phyloP scores from a whole-genome alignment of 1,140 invertebrate genomes.

The Glossosoma conforme region DNA sequence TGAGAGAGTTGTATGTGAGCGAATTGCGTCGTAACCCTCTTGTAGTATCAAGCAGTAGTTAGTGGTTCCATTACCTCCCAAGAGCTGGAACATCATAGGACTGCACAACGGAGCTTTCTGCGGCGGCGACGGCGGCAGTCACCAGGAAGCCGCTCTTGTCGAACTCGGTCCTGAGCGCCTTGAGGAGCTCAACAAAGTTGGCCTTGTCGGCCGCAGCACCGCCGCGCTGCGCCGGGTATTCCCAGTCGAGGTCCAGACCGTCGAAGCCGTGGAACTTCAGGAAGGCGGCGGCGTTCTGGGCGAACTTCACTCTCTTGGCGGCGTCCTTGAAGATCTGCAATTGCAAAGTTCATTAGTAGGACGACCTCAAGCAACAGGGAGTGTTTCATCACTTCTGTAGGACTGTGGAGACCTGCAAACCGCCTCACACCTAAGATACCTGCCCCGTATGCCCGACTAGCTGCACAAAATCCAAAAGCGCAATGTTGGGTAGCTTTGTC shows the following conservation, averaged over 20 bases:
- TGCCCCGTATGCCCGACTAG: too few species aligned
- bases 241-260: conserved; percentile 85
- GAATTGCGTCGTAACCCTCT: neutral
- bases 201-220: conserved; percentile 33
- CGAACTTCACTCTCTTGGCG: conserved; percentile 62
- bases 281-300: conserved; percentile 68
- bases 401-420: too few species aligned
- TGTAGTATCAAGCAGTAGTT: neutral
- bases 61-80: conserved; percentile 32
- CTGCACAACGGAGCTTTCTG: conserved; percentile 43
- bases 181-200: conserved; percentile 51
- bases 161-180: conserved; percentile 55
- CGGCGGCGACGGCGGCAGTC: conserved; percentile 58
- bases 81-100: conserved; percentile 58
- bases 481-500: too few species aligned
- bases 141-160: conserved; percentile 48
- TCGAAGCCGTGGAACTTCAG: conserved; percentile 77
- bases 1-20: neutral
- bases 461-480: too few species aligned
- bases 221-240: conserved; percentile 59
- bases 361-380: neutral
- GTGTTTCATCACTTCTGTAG: too few species aligned
- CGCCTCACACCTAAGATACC: too few species aligned
- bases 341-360: too few species aligned
- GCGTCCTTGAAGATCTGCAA: conserved; percentile 66